Percentiles rank a stretch among this genome's conserved stretches.
These are phyloP conservation scores for Nasonia giraulti DNA, from an alignment of 1,140 invertebrate species.

Conservation along the genomic window DNA sequence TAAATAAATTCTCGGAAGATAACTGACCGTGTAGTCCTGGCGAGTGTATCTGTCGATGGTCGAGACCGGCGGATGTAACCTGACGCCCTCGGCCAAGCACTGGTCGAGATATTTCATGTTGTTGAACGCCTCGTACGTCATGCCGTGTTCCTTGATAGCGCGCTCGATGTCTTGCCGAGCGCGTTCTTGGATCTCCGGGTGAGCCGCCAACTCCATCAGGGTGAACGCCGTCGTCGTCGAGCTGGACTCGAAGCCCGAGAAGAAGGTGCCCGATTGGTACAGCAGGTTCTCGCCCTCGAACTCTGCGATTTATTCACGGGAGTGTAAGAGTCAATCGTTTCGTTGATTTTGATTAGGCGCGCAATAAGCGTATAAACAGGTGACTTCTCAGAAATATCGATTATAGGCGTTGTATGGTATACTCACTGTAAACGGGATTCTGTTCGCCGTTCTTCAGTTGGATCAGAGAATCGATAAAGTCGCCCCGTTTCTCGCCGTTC, in stretches of 20 bases:
- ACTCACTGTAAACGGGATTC: constrained; percentile 65
- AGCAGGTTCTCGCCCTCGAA: constrained; percentile 61
- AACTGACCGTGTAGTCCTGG: constrained; percentile 63
- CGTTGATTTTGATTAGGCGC: no score
- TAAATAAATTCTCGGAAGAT: no score
- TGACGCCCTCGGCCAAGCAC: constrained; percentile 66
- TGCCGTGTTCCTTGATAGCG: constrained; percentile 64
- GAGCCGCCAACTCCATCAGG: constrained; percentile 70
- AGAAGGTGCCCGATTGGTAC: constrained; percentile 68
- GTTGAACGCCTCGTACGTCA: constrained; percentile 64
- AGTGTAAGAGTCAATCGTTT: no score
- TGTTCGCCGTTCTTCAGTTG: constrained; percentile 65
- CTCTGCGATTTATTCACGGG: constrained; percentile 52
- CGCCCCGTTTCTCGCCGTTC: constrained; percentile 63
- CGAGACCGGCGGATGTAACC: constrained; percentile 78
- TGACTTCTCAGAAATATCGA: no score
- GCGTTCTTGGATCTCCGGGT: constrained; percentile 65
- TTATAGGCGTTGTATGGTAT: no score
- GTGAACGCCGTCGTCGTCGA: constrained; percentile 70
- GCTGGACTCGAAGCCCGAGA: constrained; percentile 78
- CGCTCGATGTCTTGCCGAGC: constrained; percentile 77
- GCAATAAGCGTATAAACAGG: no score
- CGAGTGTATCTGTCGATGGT: constrained; percentile 74
- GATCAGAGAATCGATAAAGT: constrained; percentile 69
- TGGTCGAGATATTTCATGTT: constrained; percentile 69